Conservation (phyloP, 2,113 vertebrate species). For the Amphilophus citrinellus region DNA sequence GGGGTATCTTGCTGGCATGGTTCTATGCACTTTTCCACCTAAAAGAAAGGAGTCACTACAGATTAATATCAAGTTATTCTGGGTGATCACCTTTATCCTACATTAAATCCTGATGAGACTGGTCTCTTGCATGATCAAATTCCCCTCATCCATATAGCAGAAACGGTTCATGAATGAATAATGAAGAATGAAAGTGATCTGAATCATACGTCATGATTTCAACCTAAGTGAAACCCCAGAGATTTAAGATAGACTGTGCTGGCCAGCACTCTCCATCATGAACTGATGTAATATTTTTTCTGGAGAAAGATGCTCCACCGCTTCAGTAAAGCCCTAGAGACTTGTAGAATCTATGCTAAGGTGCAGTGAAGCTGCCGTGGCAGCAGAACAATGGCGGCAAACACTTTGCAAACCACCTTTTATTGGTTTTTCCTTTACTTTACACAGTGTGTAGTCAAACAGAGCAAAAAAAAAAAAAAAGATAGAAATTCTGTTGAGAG, state of each 20-base stretch:
- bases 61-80: not conserved
- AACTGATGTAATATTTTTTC: not conserved
- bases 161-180: not conserved
- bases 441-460: not conserved
- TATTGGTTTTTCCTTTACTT: not conserved
- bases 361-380: not conserved
- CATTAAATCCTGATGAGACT: not conserved
- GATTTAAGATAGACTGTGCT: not conserved
- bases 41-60: not conserved
- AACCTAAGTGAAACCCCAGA: not conserved
- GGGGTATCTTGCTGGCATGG: not conserved
- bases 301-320: not conserved
- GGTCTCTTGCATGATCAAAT: not conserved
- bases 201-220: slow-evolving; percentile 1
- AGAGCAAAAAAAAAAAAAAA: not conserved
- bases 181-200: not conserved
- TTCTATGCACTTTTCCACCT: not conserved
- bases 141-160: not conserved
- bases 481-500: not conserved
- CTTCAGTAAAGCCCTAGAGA: not conserved
- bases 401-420: not conserved
- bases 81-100: not conserved
- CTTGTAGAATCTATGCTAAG: not conserved
- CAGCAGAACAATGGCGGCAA: not conserved
- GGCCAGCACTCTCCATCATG: not conserved